These are phyloP conservation scores for Beroe ovata DNA, from an alignment of 37 sponge, comb jelly and placozoan species.

Conservation along the genomic window DNA sequence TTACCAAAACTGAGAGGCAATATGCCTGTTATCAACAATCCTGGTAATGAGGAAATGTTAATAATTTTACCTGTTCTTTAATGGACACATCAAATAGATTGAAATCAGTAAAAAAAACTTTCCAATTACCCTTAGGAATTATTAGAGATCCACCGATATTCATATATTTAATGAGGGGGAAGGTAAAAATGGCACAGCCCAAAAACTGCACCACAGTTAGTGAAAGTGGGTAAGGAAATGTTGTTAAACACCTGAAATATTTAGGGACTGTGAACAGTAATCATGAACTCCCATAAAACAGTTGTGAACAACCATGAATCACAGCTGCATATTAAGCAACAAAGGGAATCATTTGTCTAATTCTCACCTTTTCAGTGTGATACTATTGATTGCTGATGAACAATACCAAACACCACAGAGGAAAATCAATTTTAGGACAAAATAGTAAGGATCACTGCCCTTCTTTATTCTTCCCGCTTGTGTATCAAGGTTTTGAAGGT, in stretches of 20 bases:
- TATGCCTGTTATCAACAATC: slow-evolving; percentile 44
- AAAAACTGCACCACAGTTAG: slow-evolving; percentile 62
- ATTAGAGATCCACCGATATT: neutral
- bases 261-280: neutral
- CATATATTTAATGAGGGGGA: slow-evolving; percentile 37
- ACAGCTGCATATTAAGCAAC: too few species aligned
- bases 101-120: neutral
- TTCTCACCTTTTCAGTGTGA: slow-evolving; percentile 49
- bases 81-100: too few species aligned
- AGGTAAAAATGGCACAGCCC: slow-evolving; percentile 29
- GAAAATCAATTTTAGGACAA: neutral
- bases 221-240: slow-evolving; percentile 16
- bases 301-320: too few species aligned
- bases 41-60: too few species aligned
- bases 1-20: slow-evolving; percentile 23
- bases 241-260: slow-evolving; percentile 41
- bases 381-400: slow-evolving; percentile 38
- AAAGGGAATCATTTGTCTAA: too few species aligned
- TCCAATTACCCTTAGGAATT: slow-evolving; percentile 14
- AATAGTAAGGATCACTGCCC: neutral
- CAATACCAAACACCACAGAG: slow-evolving; percentile 42
- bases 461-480: neutral
- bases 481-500: slow-evolving; percentile 1
- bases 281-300: too few species aligned
- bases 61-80: too few species aligned